These are phyloP conservation scores for Pygocentrus nattereri DNA, from an alignment of 2,797 vertebrate genomes.

Conservation along the genomic window DNA sequence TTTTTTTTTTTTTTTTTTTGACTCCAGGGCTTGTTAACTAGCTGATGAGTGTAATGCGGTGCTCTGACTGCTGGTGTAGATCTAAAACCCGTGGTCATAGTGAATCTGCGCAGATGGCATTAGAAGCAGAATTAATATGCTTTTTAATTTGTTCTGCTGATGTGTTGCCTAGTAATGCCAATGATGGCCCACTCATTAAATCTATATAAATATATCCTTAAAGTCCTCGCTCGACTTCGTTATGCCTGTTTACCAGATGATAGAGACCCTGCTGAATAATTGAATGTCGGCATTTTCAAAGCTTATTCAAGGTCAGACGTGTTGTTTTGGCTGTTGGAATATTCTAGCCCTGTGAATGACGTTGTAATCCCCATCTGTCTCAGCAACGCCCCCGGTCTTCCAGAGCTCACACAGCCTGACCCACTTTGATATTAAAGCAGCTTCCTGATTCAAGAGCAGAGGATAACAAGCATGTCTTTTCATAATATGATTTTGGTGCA, in stretches of 20 bases:
- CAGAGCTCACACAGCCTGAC: conserved; percentile 66
- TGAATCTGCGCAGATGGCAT: conserved; percentile 4
- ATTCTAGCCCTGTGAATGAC: conserved; percentile 48
- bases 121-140: conserved; percentile 2
- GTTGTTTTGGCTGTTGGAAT: conserved; percentile 39
- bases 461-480: not conserved
- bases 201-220: not conserved
- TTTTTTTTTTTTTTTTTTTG: not conserved
- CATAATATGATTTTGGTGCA: conserved; percentile 8
- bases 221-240: not conserved
- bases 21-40: not conserved
- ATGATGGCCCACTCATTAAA: not conserved
- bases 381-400: conserved; percentile 52
- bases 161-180: not conserved
- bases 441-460: conserved; percentile 10
- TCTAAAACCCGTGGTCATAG: not conserved
- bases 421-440: conserved; percentile 64
- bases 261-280: conserved; percentile 11
- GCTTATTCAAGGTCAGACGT: conserved; percentile 41
- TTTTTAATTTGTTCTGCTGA: not conserved
- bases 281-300: conserved; percentile 8
- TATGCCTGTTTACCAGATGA: not conserved
- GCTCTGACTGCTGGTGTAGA: conserved; percentile 3
- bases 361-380: conserved; percentile 64
- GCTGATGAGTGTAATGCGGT: conserved; percentile 7